These are phyloP conservation scores for Silurus meridionalis DNA, from an alignment of 2,113 vertebrate species.

Conservation along the genomic window DNA sequence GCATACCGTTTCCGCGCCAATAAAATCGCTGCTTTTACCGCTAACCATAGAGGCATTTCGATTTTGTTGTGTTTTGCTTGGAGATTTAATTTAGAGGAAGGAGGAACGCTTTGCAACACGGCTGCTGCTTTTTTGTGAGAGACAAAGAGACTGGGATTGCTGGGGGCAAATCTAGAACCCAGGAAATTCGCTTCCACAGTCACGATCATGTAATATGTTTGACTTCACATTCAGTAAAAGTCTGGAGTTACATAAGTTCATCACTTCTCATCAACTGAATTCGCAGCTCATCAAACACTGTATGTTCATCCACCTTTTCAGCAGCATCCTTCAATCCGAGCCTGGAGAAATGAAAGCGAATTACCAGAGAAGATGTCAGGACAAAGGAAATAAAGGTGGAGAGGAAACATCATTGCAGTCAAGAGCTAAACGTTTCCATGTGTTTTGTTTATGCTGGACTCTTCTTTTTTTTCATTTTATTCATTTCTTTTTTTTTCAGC, in stretches of 20 bases:
- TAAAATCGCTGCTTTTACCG: slow-evolving; percentile 7
- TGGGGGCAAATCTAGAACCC: not conserved
- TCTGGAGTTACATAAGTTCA: no score
- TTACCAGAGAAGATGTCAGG: slow-evolving; percentile 30
- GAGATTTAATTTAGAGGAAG: not conserved
- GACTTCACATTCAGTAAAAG: no score
- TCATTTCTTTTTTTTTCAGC: slow-evolving; percentile 26
- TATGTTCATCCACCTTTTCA: slow-evolving; percentile 50
- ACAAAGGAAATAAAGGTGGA: slow-evolving; percentile 5
- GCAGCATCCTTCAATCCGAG: slow-evolving; percentile 45
- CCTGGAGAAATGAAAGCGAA: slow-evolving; percentile 43
- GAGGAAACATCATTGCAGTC: slow-evolving; percentile 38
- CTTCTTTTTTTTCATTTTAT: slow-evolving; percentile 38
- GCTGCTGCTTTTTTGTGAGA: not conserved
- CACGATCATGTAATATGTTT: no score
- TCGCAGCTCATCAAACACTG: not conserved
- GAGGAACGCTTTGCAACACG: not conserved
- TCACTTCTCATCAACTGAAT: no score
- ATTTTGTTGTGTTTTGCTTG: not conserved
- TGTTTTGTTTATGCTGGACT: slow-evolving; percentile 43
- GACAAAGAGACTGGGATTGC: not conserved
- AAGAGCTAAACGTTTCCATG: slow-evolving; percentile 53
- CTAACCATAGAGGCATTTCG: not conserved
- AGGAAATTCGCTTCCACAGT: no score
- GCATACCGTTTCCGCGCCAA: slow-evolving; percentile 35